Base-by-base conservation (phyloP, 1,140 invertebrate species). In the Metopolophium dirhodum region DNA sequence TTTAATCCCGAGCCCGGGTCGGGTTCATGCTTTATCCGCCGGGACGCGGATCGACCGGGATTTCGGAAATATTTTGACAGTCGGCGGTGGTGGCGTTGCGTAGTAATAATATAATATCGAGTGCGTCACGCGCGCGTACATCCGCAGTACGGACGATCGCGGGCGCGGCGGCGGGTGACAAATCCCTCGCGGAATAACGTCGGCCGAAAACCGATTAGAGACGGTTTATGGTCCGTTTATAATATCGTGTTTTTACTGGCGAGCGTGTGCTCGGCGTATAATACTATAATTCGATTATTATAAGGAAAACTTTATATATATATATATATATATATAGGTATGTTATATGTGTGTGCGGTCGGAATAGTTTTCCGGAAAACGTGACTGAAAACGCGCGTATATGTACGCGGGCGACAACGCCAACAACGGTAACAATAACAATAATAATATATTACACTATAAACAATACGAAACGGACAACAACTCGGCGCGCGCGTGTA, bases 11-110 rank as follows among this genome's bases (percentile, higher is more conserved):
- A 22, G 35, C n/a, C 51, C 51, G 0, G 51, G 51, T 23, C 89
- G 35, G 51, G 57, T 61, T 45, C 89, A 68, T 90, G 89, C 89
- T 68, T 68, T 90, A 90, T 90, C 89, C 89, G 41, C 20, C 26
- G 6, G 37, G 45, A 90, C 54, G 45, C 54, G 54, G 89, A 90
- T 90, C 89, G 89, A 45, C 54, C 37, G 30, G 89, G 89, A 90
- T 90, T 90, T 68, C 26, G 54, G 26, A 8, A 68, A 61, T 61
- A 41, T 90, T 90, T 90, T 61, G 54, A 61, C 54, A 45, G 45
- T 68, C 89, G 89, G 7, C 57, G 2, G 41, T 49, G n/a, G 30
- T 20, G 7, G 11, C 30, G 47, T 22, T 54, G 20, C 20, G 20
- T 23, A 54, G 7, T 54, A 54, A 54, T 54, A 54, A 54, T 86